Conservation (phyloP, 2,888 invertebrate species). For the Hirtodrosophila alboralis region DNA sequence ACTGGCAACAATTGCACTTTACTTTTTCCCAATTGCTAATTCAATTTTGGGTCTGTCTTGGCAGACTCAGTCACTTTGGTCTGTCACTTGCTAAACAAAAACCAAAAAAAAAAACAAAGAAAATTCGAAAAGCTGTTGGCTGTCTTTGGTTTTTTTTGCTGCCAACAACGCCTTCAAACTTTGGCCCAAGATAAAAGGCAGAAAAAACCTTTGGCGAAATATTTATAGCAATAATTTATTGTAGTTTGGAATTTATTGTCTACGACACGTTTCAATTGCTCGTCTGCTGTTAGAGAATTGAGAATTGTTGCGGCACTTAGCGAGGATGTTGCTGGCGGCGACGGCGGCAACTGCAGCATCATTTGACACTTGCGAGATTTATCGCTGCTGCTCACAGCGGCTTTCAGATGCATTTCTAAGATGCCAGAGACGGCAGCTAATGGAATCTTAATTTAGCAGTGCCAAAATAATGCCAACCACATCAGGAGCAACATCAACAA, state of each 20-base stretch:
- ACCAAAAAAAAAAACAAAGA: slow-evolving; percentile 4
- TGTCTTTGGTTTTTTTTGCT: slow-evolving; percentile 23
- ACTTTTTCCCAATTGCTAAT: slow-evolving; percentile 69
- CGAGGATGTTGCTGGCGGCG: slow-evolving; percentile 60
- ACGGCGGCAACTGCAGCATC: slow-evolving; percentile 52
- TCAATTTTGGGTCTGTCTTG: slow-evolving; percentile 65
- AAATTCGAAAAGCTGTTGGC: slow-evolving; percentile 43
- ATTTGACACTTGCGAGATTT: slow-evolving; percentile 84
- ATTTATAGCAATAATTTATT: slow-evolving; percentile 79
- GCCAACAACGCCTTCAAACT: slow-evolving; percentile 60
- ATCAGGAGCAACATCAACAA: slow-evolving; percentile 32
- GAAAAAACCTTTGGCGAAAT: slow-evolving; percentile 70
- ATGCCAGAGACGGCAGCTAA: slow-evolving; percentile 81
- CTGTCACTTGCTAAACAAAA: slow-evolving; percentile 53
- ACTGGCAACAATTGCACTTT: slow-evolving; percentile 60
- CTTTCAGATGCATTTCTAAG: slow-evolving; percentile 81
- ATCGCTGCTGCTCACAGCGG: slow-evolving; percentile 64
- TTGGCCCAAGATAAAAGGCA: slow-evolving; percentile 39
- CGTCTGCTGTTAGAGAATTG: slow-evolving; percentile 74
- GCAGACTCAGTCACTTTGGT: slow-evolving; percentile 58
- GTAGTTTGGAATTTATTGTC: slow-evolving; percentile 80
- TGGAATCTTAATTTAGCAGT: slow-evolving; percentile 83
- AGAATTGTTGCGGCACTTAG: slow-evolving; percentile 75
- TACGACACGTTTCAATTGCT: slow-evolving; percentile 80
- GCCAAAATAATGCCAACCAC: slow-evolving; percentile 74